These are phyloP conservation scores for Gymnothorax javanicus DNA, from an alignment of 2,797 vertebrate species.

Conservation along the genomic window DNA sequence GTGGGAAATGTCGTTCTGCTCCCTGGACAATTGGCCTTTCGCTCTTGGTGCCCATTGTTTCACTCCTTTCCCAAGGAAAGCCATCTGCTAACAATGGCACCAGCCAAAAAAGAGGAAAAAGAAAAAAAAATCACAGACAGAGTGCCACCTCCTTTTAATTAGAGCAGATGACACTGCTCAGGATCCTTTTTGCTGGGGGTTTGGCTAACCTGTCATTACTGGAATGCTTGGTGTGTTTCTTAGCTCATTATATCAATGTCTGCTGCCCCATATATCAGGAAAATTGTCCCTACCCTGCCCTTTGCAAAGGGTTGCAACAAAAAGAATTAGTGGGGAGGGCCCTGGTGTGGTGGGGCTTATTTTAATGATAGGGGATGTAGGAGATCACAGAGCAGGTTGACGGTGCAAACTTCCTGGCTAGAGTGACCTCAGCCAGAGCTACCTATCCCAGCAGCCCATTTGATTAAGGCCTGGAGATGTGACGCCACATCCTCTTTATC, in stretches of 20 bases:
- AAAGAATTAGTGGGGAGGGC: slow-evolving; percentile 29
- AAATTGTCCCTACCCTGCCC: slow-evolving; percentile 16
- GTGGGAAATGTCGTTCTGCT: slow-evolving; percentile 55
- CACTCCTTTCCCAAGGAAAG: slow-evolving; percentile 70
- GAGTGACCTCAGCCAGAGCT: slow-evolving; percentile 45
- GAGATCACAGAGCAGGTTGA: slow-evolving; percentile 55
- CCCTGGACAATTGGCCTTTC: slow-evolving; percentile 62
- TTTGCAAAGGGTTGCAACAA: slow-evolving; percentile 29
- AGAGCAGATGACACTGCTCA: slow-evolving; percentile 17
- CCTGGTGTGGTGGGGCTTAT: slow-evolving; percentile 29
- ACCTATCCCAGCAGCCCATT: slow-evolving; percentile 14
- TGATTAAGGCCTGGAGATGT: slow-evolving; percentile 46
- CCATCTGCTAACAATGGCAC: slow-evolving; percentile 73
- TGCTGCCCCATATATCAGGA: slow-evolving; percentile 9
- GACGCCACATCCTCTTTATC: neutral
- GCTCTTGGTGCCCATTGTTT: slow-evolving; percentile 70
- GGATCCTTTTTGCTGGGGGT: slow-evolving; percentile 37
- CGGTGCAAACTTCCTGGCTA: slow-evolving; percentile 56
- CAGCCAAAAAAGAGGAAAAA: slow-evolving; percentile 49
- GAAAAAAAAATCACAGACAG: slow-evolving; percentile 30
- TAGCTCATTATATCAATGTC: slow-evolving; percentile 38
- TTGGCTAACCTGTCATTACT: slow-evolving; percentile 55
- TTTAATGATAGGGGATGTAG: slow-evolving; percentile 45
- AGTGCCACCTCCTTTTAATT: slow-evolving; percentile 42
- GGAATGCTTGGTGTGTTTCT: slow-evolving; percentile 25